A percentile compares a stretch with the other conserved stretches of the same genome.
phyloP scores from a whole-genome alignment of 1,140 invertebrate species.

The Drosophila kepulauana region DNA sequence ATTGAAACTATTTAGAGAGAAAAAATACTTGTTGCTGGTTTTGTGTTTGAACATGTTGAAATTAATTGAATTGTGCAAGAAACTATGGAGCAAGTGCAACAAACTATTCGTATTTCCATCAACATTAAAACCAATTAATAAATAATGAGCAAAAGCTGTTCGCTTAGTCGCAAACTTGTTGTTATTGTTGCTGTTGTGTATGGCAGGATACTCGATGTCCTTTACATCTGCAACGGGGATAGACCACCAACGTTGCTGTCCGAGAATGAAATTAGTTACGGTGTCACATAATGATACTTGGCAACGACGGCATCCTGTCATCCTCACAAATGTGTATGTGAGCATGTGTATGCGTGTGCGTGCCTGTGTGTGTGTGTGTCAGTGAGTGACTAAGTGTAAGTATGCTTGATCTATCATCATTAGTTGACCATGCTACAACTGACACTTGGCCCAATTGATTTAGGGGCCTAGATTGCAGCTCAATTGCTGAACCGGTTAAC shows the following conservation, averaged over 20 bases:
- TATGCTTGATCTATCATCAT: slow-evolving; percentile 59
- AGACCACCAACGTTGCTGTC: slow-evolving; percentile 3
- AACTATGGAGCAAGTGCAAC: slow-evolving; percentile 12
- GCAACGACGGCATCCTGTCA: slow-evolving; percentile 34
- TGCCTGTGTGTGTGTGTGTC: not conserved
- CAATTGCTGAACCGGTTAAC: slow-evolving; percentile 27
- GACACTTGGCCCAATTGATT: slow-evolving; percentile 58
- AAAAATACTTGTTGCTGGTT: slow-evolving; percentile 7
- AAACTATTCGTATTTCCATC: slow-evolving; percentile 20
- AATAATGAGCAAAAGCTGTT: slow-evolving; percentile 47
- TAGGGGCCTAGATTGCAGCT: slow-evolving; percentile 27
- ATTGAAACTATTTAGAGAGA: not conserved
- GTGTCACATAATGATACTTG: slow-evolving; percentile 51
- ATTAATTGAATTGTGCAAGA: slow-evolving; percentile 34
- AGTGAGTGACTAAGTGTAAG: slow-evolving; percentile 33
- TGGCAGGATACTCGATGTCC: slow-evolving; percentile 35
- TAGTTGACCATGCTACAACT: slow-evolving; percentile 46
- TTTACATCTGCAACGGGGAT: slow-evolving; percentile 29
- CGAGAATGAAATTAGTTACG: slow-evolving; percentile 49
- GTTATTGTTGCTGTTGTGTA: slow-evolving; percentile 18
- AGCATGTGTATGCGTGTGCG: slow-evolving; percentile 7
- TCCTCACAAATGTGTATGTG: not conserved
- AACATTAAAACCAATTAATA: slow-evolving; percentile 49
- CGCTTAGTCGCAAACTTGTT: slow-evolving; percentile 4
- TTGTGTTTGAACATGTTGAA: slow-evolving; percentile 11